phyloP scores from a whole-genome alignment of 2,888 invertebrate species.

The Pteria penguin region DNA sequence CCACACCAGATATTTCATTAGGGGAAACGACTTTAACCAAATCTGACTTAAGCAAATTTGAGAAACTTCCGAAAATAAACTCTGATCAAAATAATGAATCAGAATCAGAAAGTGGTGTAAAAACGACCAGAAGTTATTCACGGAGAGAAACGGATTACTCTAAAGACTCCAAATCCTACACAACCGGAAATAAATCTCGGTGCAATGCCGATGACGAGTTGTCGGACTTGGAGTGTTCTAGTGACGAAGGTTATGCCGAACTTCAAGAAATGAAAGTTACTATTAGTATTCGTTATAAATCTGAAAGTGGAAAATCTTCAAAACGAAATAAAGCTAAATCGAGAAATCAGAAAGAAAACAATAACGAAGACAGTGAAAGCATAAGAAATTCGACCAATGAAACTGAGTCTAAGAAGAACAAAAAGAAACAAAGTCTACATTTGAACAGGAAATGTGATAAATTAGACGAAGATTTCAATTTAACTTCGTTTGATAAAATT shows the following conservation, averaged over 20 bases:
- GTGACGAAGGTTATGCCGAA: conserved; percentile 9
- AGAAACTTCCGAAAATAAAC: neutral
- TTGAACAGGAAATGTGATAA: no score
- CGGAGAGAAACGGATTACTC: neutral
- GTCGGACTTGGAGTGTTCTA: neutral
- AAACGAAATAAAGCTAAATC: neutral
- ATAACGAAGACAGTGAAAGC: neutral
- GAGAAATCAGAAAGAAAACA: neutral
- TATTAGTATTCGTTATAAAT: conserved; percentile 34
- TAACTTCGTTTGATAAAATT: no score
- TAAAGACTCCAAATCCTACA: neutral
- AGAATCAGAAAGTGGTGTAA: neutral
- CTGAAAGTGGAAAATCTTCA: neutral
- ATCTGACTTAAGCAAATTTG: neutral
- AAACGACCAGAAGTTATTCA: no score
- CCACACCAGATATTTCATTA: neutral
- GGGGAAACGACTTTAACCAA: neutral
- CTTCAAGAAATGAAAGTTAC: conserved; percentile 39
- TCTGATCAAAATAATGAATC: neutral
- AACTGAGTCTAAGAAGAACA: no score
- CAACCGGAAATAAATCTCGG: neutral
- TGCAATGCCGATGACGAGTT: neutral
- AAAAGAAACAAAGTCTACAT: no score
- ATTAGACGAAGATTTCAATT: no score
- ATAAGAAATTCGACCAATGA: no score